Conservation (phyloP, 37 sponge, comb jelly and placozoan species). For the Cliona cf. orientalis region DNA sequence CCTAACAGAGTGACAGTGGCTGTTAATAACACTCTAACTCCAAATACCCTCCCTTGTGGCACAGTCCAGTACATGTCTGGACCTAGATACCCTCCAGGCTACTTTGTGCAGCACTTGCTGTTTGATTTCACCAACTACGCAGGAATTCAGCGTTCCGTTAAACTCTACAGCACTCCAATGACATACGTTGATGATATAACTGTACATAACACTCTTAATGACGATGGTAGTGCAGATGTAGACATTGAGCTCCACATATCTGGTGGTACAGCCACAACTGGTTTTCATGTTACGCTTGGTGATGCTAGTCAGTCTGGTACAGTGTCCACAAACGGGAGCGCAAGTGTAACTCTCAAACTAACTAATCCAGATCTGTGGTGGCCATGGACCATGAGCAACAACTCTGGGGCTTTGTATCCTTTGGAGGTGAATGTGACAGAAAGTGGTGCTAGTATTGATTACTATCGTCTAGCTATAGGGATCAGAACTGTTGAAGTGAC, state of each 20-base stretch:
- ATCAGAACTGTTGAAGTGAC: conserved; percentile 54
- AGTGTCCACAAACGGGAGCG: no score
- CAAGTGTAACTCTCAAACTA: background rate
- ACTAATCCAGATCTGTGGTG: conserved; percentile 60
- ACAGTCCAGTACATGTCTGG: no score
- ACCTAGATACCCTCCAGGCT: conserved; percentile 33
- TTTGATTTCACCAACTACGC: conserved; percentile 83
- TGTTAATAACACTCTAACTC: conserved; percentile 69
- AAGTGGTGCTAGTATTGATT: conserved; percentile 1
- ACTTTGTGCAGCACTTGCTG: conserved; percentile 44
- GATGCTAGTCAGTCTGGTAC: no score
- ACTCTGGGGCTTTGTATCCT: conserved; percentile 31
- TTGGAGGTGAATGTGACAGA: conserved; percentile 34
- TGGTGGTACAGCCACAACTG: no score
- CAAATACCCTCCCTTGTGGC: conserved; percentile 61
- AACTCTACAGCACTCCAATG: conserved; percentile 54
- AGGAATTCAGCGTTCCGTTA: conserved; percentile 67
- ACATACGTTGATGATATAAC: conserved; percentile 46
- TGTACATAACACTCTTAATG: background rate
- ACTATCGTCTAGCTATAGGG: conserved; percentile 56
- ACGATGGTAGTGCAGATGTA: conserved; percentile 13
- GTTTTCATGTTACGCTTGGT: no score
- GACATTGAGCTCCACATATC: no score
- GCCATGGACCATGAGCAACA: conserved; percentile 70
- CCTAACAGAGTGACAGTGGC: conserved; percentile 71